Base-by-base conservation (phyloP, 2,888 invertebrate genomes). In the Torymus aiolomorphi region DNA sequence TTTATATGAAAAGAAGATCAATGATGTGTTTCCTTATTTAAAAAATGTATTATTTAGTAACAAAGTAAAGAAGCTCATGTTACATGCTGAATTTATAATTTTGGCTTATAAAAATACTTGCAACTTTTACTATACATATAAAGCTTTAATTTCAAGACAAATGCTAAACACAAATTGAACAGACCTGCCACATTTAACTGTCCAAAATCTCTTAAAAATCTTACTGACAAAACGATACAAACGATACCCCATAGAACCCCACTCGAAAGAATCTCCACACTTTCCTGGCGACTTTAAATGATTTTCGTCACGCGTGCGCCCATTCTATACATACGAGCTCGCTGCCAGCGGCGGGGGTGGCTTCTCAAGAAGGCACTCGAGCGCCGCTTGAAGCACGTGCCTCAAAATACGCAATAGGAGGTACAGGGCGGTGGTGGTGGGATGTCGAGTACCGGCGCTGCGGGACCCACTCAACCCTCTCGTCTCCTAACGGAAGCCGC, bases 381-480 rank as follows among this genome's bases (percentile, higher is more conserved):
- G 63, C n/a, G 42, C 76, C 61, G 54, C 76, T 81, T 74, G 74
- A 73, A 81, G 75, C 81, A 81, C 83, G 82, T 82, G 83, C 76
- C 81, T 77, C 62, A 77, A 82, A 83, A 83, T 83, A 83, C 81
- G 82, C 84, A 83, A 83, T 83, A 78, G 83, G 70, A 75, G 42
- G 42, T 42, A 8, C 80, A 16, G 76, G 24, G 69, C 10, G 42
- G 63, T 3, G 56, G 24, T 42, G n/a, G 49, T 11, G 49, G 2
- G 51, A 13, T 42, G 11, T 76, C 62, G 74, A 81, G 74, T 72
- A n/a, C 69, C 14, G 12, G 49, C n/a, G 49, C 24, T 42, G 42
- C 71, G 56, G 67, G 74, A 78, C 78, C 81, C 80, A 82, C 82
- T 76, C 75, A 85, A 85, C 84, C 84, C 84, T 85, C 84, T 84